Percentiles rank a stretch among this genome's conserved stretches.
These are phyloP conservation scores for Lottia scabra DNA, from an alignment of 2,888 invertebrate genomes.

Conservation along the genomic window DNA sequence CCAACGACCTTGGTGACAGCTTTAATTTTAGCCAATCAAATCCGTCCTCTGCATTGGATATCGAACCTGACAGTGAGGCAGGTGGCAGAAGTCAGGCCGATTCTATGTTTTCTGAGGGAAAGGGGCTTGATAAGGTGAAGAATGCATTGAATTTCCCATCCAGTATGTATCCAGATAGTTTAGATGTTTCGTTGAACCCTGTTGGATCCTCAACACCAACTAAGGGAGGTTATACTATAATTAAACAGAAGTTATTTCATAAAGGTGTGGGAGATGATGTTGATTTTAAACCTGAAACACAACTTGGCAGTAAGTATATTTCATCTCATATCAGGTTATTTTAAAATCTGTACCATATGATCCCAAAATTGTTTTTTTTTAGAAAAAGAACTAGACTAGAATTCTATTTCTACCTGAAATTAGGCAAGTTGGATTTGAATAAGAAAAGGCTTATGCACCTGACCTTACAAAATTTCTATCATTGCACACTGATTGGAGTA, in stretches of 20 bases:
- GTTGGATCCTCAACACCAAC: conserved; percentile 30
- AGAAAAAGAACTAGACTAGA: too few relatives aligned
- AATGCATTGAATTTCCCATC: conserved; percentile 42
- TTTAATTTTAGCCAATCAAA: conserved; percentile 2
- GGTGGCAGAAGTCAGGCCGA: conserved; percentile 9
- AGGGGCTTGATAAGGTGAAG: conserved; percentile 42
- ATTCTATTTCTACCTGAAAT: too few relatives aligned
- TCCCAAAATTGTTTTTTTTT: too few relatives aligned
- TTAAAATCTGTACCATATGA: too few relatives aligned
- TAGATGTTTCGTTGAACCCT: conserved; percentile 23
- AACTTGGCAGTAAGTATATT: neutral
- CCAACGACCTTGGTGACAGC: conserved; percentile 13
- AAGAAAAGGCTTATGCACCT: too few relatives aligned
- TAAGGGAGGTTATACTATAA: conserved; percentile 15
- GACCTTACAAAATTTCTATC: too few relatives aligned
- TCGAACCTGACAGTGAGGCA: conserved; percentile 20
- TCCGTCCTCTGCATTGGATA: conserved; percentile 18
- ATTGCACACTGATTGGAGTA: too few relatives aligned
- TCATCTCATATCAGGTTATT: neutral
- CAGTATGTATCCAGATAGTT: conserved; percentile 34
- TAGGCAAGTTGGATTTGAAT: too few relatives aligned
- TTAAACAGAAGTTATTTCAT: neutral
- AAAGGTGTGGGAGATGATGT: conserved; percentile 14
- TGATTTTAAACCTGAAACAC: conserved; percentile 18
- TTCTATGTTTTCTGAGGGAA: conserved; percentile 28